phyloP scores from a whole-genome alignment of 2,113 vertebrate species.

The Mustela nigripes region DNA sequence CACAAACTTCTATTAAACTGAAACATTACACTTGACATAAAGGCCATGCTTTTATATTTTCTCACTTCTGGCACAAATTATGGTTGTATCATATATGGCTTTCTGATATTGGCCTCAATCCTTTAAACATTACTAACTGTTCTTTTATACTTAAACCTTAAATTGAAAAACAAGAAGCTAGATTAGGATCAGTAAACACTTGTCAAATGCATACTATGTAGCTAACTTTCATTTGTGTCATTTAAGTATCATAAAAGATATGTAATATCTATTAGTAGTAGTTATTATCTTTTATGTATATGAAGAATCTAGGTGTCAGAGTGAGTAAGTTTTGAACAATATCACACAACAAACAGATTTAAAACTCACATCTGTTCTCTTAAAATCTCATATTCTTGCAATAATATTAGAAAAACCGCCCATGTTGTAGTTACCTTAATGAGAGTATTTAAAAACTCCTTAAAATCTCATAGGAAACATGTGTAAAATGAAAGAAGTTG shows the following conservation, averaged over 20 bases:
- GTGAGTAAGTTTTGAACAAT: not conserved
- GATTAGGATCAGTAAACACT: not conserved
- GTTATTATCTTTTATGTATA: not conserved
- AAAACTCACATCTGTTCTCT: not conserved
- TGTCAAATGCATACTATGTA: not conserved
- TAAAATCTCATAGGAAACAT: not conserved
- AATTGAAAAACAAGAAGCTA: not conserved
- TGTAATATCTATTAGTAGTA: not conserved
- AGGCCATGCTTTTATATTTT: not conserved
- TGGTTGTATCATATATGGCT: not conserved
- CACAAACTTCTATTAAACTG: not conserved
- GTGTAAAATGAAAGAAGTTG: not conserved
- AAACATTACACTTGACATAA: not conserved
- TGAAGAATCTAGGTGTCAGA: not conserved
- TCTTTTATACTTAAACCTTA: not conserved
- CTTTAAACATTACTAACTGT: not conserved
- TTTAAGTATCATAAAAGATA: not conserved
- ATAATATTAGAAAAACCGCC: not conserved
- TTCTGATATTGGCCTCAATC: not conserved
- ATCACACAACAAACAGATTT: conserved; percentile 3
- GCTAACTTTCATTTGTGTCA: not conserved
- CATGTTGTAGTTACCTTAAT: not conserved
- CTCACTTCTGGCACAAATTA: not conserved
- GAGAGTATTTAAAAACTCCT: not conserved
- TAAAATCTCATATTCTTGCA: not conserved